Percentiles rank a stretch among this genome's conserved stretches.
Evolutionary conservation across 2,888 invertebrate genomes (phyloP).

Genomic region (Agrilus mali): DNA sequence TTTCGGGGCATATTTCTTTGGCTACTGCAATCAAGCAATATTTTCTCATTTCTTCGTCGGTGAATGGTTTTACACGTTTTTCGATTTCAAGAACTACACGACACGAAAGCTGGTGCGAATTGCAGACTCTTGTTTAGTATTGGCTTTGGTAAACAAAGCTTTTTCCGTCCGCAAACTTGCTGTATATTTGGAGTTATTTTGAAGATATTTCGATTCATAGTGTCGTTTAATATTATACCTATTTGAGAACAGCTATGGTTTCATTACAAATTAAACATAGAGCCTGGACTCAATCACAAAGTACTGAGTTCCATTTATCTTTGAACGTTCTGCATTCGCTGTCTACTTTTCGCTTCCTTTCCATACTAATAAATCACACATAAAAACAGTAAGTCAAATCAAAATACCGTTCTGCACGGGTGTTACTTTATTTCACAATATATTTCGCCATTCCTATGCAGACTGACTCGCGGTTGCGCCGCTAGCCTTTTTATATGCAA

Average conservation of each 20-base stretch:
- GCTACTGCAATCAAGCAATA: conserved; percentile 10
- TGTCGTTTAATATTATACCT: conserved; percentile 19
- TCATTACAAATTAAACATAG: conserved; percentile 19
- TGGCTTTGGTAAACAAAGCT: conserved; percentile 14
- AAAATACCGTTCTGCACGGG: too few species aligned
- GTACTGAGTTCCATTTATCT: conserved; percentile 14
- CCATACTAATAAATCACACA: conserved; percentile 9
- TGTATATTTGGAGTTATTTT: conserved; percentile 19
- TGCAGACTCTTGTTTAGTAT: conserved; percentile 13
- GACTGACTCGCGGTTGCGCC: too few species aligned
- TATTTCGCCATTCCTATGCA: too few species aligned
- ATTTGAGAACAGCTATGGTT: conserved; percentile 16
- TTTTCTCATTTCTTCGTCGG: conserved; percentile 7
- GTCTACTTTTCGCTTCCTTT: conserved; percentile 11
- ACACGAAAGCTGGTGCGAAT: conserved; percentile 14
- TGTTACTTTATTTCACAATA: too few species aligned
- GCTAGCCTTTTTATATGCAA: too few species aligned
- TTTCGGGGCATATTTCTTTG: conserved; percentile 9
- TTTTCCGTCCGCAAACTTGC: conserved; percentile 19
- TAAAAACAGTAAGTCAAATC: too few species aligned
- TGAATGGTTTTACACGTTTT: conserved; percentile 12
- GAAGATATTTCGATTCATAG: conserved; percentile 19
- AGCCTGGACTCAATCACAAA: conserved; percentile 17
- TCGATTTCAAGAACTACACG: too few species aligned
- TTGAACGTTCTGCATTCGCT: conserved; percentile 13